phyloP scores from a whole-genome alignment of 2,113 vertebrate species.

The Tauraco erythrolophus region DNA sequence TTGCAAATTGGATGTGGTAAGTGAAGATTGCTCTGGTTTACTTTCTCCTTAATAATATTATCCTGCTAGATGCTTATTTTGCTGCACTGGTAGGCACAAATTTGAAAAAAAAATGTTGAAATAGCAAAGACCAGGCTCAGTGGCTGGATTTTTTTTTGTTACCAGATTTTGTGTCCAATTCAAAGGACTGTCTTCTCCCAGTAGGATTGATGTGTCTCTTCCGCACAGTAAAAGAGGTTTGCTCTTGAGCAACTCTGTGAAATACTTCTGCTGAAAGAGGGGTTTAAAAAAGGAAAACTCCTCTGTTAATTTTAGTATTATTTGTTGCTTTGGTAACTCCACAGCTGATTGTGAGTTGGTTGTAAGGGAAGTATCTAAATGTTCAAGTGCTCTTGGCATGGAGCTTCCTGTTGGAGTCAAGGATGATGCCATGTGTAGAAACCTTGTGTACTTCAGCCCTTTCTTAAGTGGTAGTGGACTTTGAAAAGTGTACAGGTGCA shows the following conservation, averaged over 20 bases:
- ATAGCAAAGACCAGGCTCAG: conserved; percentile 16
- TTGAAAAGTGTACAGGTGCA: not conserved
- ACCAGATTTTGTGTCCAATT: not conserved
- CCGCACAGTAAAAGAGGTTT: conserved; percentile 5
- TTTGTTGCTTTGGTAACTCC: conserved; percentile 2
- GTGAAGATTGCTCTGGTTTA: conserved; percentile 73
- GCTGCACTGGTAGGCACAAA: conserved; percentile 51
- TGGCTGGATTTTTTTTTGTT: conserved; percentile 34
- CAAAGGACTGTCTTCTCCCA: conserved; percentile 24
- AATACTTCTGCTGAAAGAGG: conserved; percentile 29
- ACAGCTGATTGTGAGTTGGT: not conserved
- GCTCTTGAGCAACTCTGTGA: conserved; percentile 16
- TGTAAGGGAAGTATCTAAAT: not conserved
- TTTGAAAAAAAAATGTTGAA: conserved; percentile 34
- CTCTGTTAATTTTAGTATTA: not conserved
- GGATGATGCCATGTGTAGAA: not conserved
- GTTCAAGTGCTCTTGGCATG: not conserved
- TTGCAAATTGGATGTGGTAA: conserved; percentile 81
- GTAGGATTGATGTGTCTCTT: conserved; percentile 36
- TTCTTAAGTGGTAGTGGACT: not conserved
- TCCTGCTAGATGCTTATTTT: conserved; percentile 56
- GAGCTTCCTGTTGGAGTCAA: not conserved
- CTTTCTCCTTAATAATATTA: conserved; percentile 53
- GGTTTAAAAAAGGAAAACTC: not conserved
- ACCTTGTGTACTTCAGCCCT: not conserved